phyloP scores from a whole-genome alignment of 2,888 invertebrate genomes.

The Ptilodon capucinus region DNA sequence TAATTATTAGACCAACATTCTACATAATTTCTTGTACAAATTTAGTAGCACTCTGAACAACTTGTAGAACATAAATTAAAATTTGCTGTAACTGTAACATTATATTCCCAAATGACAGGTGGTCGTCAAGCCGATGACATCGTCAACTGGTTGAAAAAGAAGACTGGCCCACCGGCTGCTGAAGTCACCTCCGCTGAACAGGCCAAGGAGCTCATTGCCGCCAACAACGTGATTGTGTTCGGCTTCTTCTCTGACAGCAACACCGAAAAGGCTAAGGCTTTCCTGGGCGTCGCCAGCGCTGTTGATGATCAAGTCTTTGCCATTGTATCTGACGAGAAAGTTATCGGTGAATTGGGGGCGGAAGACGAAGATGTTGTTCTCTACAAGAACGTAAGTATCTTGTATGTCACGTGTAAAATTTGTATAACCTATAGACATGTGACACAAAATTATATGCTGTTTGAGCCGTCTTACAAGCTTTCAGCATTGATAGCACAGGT shows the following conservation, averaged over 20 bases:
- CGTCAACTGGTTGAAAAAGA: slow-evolving; percentile 96
- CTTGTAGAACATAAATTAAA: no score
- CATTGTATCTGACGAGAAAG: slow-evolving; percentile 89
- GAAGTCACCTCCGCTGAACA: slow-evolving; percentile 90
- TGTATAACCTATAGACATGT: no score
- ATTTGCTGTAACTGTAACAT: no score
- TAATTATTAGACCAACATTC: no score
- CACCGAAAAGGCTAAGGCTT: slow-evolving; percentile 91
- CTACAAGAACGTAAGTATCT: slow-evolving; percentile 91
- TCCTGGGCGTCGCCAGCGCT: slow-evolving; percentile 89
- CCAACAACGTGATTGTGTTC: slow-evolving; percentile 91
- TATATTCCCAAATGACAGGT: slow-evolving; percentile 76
- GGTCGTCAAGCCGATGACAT: slow-evolving; percentile 97
- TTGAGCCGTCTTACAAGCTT: no score
- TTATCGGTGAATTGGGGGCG: slow-evolving; percentile 91
- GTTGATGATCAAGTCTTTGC: slow-evolving; percentile 96
- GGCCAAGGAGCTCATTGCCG: slow-evolving; percentile 91
- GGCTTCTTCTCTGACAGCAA: slow-evolving; percentile 95
- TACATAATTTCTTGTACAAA: no score
- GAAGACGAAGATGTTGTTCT: slow-evolving; percentile 91
- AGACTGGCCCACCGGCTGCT: slow-evolving; percentile 97
- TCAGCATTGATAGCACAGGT: no score
- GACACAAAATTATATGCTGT: no score
- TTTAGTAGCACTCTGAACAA: no score
- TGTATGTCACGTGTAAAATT: no score